These are phyloP conservation scores for Myiopsitta monachus DNA, from an alignment of 2,113 vertebrate genomes.

Conservation along the genomic window DNA sequence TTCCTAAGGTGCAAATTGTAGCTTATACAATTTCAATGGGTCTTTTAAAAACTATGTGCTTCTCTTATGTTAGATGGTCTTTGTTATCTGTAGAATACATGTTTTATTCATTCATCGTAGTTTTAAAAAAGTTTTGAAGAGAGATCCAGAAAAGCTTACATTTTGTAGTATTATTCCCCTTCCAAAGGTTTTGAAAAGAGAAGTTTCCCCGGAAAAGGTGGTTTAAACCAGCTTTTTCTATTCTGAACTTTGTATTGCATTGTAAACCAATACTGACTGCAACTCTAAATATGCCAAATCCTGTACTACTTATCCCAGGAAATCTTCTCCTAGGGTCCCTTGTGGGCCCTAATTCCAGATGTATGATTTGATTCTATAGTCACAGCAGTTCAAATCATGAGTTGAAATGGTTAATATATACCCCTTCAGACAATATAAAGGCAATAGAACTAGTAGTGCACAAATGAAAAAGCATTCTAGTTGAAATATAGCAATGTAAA, in stretches of 20 bases:
- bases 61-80: slow-evolving; percentile 12
- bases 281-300: background rate
- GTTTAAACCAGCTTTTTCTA: background rate
- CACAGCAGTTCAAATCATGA: background rate
- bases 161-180: background rate
- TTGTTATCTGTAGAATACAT: background rate
- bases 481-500: background rate
- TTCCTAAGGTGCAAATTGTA: slow-evolving; percentile 8
- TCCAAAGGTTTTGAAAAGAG: background rate
- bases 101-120: background rate
- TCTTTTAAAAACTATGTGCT: slow-evolving; percentile 60
- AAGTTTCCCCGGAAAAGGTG: background rate
- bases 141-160: background rate
- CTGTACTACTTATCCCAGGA: background rate
- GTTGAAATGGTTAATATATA: slow-evolving; percentile 4
- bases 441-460: background rate
- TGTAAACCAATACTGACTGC: background rate
- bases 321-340: background rate
- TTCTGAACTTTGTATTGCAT: background rate
- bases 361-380: background rate
- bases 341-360: background rate
- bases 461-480: background rate
- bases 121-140: background rate
- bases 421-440: background rate
- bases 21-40: background rate